Conservation (phyloP, 2,888 invertebrate genomes). For the Proisotoma minuta region DNA sequence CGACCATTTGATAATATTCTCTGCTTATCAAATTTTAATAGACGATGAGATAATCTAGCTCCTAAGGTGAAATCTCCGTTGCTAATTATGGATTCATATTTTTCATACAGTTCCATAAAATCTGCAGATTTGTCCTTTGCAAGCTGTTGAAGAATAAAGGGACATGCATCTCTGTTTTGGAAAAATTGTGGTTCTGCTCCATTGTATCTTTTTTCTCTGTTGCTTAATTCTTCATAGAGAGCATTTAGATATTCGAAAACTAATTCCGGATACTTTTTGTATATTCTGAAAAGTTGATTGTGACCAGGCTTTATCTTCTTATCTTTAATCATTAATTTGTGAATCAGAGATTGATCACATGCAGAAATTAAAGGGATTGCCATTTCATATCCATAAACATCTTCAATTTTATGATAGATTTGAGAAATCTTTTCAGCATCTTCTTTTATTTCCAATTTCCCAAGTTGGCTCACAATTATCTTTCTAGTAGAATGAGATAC, state of each 20-base stretch:
- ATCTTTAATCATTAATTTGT: slow-evolving; percentile 19
- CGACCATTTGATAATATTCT: slow-evolving; percentile 7
- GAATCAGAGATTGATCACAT: slow-evolving; percentile 28
- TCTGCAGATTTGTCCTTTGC: slow-evolving; percentile 20
- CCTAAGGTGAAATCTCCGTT: slow-evolving; percentile 25
- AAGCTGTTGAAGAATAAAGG: slow-evolving; percentile 15
- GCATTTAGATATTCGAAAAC: slow-evolving; percentile 27
- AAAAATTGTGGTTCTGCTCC: not conserved
- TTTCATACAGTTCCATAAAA: slow-evolving; percentile 33
- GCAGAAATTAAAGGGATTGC: slow-evolving; percentile 29
- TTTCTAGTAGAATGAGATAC: slow-evolving; percentile 34
- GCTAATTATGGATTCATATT: slow-evolving; percentile 21
- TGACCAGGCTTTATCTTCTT: slow-evolving; percentile 25
- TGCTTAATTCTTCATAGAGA: slow-evolving; percentile 23
- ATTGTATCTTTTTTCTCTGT: not conserved
- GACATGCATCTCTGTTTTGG: slow-evolving; percentile 21
- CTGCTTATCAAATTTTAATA: slow-evolving; percentile 18
- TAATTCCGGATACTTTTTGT: slow-evolving; percentile 20
- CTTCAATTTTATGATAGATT: slow-evolving; percentile 28
- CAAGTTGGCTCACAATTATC: slow-evolving; percentile 30
- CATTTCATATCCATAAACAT: slow-evolving; percentile 31
- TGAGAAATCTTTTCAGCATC: slow-evolving; percentile 26
- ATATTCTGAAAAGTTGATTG: slow-evolving; percentile 27
- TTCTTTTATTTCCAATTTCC: slow-evolving; percentile 20
- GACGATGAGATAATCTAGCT: slow-evolving; percentile 13